Evolutionary conservation across 2,797 vertebrate genomes (phyloP).

Genomic region (Helarctos malayanus): DNA sequence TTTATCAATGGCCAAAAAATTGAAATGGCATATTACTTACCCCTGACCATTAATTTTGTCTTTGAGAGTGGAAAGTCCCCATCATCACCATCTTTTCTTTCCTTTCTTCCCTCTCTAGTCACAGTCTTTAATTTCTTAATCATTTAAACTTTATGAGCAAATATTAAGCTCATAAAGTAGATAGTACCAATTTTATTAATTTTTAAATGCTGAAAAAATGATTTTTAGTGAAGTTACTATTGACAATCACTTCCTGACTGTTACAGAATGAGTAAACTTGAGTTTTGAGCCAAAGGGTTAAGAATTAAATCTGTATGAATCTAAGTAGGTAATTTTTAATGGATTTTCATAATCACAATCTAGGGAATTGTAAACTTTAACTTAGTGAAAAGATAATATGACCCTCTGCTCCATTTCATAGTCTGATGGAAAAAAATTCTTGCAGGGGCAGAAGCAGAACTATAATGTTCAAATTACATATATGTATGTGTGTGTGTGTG

Average conservation of each 20-base stretch:
- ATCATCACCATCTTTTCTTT: not conserved
- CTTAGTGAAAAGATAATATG: not conserved
- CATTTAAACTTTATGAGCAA: not conserved
- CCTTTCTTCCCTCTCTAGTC: not conserved
- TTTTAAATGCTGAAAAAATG: constrained; percentile 26
- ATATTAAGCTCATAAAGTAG: not conserved
- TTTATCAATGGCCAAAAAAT: not conserved
- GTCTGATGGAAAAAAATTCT: constrained; percentile 21
- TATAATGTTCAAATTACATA: not conserved
- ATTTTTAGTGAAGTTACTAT: constrained; percentile 30
- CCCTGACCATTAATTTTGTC: not conserved
- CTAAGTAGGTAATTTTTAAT: constrained; percentile 44
- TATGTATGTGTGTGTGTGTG: not conserved
- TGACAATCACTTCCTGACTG: not conserved
- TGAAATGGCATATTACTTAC: not conserved
- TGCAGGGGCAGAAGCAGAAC: not conserved
- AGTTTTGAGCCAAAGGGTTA: not conserved
- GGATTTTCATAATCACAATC: not conserved
- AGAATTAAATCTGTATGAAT: constrained; percentile 7
- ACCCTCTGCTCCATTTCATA: constrained; percentile 10
- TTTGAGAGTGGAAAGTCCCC: not conserved
- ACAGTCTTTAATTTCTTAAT: not conserved
- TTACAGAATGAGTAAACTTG: not conserved
- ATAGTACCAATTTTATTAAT: not conserved
- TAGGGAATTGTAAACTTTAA: constrained; percentile 30